phyloP scores from a whole-genome alignment of 2,797 vertebrate genomes.

The Naso thynnoides region DNA sequence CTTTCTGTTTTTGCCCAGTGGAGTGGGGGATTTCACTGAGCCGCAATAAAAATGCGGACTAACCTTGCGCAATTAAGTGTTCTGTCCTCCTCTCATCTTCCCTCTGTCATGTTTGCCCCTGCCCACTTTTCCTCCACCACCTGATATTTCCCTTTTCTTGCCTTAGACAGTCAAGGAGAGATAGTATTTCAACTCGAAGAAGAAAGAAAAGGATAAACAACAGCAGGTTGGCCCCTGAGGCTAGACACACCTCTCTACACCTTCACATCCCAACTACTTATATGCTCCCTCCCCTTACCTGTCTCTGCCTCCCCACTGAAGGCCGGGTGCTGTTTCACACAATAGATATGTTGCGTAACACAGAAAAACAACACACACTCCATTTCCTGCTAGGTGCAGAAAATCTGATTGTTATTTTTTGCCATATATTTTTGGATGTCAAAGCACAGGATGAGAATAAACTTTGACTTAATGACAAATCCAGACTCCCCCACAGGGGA shows the following conservation, averaged over 20 bases:
- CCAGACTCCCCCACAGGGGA: slow-evolving; percentile 14
- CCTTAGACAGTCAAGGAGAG: slow-evolving; percentile 42
- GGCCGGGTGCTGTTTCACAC: slow-evolving; percentile 31
- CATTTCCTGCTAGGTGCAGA: not conserved
- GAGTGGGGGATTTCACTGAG: slow-evolving; percentile 62
- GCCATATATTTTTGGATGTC: not conserved
- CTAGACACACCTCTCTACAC: slow-evolving; percentile 55
- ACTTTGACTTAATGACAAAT: slow-evolving; percentile 11
- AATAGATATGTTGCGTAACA: slow-evolving; percentile 51
- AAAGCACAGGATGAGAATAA: not conserved
- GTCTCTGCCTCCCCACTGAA: slow-evolving; percentile 4
- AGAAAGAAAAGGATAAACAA: slow-evolving; percentile 63
- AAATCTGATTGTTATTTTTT: not conserved
- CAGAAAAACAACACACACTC: slow-evolving; percentile 2
- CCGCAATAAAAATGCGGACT: slow-evolving; percentile 21
- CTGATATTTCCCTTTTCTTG: slow-evolving; percentile 59
- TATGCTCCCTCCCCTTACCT: slow-evolving; percentile 19
- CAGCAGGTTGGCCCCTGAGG: slow-evolving; percentile 54
- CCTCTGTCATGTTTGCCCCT: slow-evolving; percentile 42
- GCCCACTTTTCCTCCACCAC: slow-evolving; percentile 32
- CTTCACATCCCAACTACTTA: slow-evolving; percentile 39
- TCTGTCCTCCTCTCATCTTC: slow-evolving; percentile 43
- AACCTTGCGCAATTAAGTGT: slow-evolving; percentile 63
- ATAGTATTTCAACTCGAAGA: slow-evolving; percentile 69
- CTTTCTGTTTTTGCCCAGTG: slow-evolving; percentile 64